A percentile compares a stretch with the other conserved stretches of the same genome.
Evolutionary conservation across 2,888 invertebrate species (phyloP).

Genomic region (Blastobasis lacticolella): DNA sequence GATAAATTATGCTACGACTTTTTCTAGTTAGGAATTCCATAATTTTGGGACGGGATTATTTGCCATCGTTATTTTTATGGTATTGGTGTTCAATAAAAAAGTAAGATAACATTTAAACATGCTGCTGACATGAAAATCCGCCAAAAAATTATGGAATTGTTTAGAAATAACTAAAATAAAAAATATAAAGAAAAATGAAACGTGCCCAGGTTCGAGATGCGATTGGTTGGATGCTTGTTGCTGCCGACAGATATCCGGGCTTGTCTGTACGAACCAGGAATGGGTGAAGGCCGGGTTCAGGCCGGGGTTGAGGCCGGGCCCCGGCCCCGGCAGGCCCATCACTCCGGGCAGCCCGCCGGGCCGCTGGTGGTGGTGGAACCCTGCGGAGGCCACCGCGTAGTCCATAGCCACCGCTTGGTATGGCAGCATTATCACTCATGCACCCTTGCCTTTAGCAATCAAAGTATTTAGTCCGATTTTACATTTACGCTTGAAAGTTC

Average conservation of each 20-base stretch:
- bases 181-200: constrained; percentile 76
- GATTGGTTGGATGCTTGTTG: constrained; percentile 82
- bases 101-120: too few relatives aligned
- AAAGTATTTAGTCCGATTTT: constrained; percentile 26
- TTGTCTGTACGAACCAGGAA: constrained; percentile 93
- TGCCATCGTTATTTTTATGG: too few relatives aligned
- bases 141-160: constrained; percentile 26
- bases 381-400: constrained; percentile 78
- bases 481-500: constrained; percentile 29
- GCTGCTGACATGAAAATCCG: background rate
- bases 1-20: constrained; percentile 3
- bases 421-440: constrained; percentile 80
- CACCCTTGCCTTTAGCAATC: constrained; percentile 16
- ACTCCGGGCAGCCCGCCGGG: constrained; percentile 69
- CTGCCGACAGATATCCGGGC: constrained; percentile 93
- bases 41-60: too few relatives aligned
- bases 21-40: too few relatives aligned
- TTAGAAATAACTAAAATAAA: constrained; percentile 48
- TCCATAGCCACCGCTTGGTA: constrained; percentile 93
- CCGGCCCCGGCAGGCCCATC: constrained; percentile 73
- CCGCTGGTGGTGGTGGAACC: constrained; percentile 69
- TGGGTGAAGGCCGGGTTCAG: constrained; percentile 88
- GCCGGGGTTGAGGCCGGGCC: constrained; percentile 64
- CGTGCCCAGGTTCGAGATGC: constrained; percentile 95
- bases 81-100: too few relatives aligned